phyloP scores from a whole-genome alignment of 2,888 invertebrate genomes.

The Erebia aethiops region DNA sequence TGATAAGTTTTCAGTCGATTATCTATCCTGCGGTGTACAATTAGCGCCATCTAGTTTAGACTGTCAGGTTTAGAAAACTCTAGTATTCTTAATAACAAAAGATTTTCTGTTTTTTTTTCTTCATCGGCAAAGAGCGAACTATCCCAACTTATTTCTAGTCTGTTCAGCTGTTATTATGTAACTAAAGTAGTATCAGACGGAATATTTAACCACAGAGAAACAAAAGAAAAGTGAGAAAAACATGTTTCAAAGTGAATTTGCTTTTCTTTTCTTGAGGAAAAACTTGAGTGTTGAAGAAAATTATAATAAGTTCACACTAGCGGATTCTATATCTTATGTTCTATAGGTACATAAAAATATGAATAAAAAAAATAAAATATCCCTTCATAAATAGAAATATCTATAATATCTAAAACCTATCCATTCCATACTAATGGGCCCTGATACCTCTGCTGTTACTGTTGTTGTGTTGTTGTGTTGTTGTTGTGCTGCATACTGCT shows the following conservation, averaged over 20 bases:
- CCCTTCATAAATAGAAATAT: too few relatives aligned
- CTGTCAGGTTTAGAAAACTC: too few relatives aligned
- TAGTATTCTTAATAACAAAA: not conserved
- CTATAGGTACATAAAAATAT: not conserved
- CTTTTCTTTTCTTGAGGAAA: not conserved
- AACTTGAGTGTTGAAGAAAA: not conserved
- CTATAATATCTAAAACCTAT: too few relatives aligned
- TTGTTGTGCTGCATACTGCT: too few relatives aligned
- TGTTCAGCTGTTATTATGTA: not conserved
- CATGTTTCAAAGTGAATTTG: not conserved
- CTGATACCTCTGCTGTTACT: too few relatives aligned
- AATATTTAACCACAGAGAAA: constrained; percentile 7
- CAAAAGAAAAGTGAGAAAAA: constrained; percentile 2
- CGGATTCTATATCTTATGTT: not conserved
- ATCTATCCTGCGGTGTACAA: too few relatives aligned
- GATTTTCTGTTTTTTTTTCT: not conserved
- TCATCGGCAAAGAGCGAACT: not conserved
- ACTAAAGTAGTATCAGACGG: not conserved
- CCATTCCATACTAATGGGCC: too few relatives aligned
- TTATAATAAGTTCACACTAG: not conserved
- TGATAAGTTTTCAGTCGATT: too few relatives aligned
- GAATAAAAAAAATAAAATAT: too few relatives aligned
- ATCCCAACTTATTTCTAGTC: constrained; percentile 1
- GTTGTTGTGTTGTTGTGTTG: too few relatives aligned
- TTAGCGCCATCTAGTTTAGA: too few relatives aligned